Conservation (phyloP, 1,140 invertebrate species). For the Musca domestica region DNA sequence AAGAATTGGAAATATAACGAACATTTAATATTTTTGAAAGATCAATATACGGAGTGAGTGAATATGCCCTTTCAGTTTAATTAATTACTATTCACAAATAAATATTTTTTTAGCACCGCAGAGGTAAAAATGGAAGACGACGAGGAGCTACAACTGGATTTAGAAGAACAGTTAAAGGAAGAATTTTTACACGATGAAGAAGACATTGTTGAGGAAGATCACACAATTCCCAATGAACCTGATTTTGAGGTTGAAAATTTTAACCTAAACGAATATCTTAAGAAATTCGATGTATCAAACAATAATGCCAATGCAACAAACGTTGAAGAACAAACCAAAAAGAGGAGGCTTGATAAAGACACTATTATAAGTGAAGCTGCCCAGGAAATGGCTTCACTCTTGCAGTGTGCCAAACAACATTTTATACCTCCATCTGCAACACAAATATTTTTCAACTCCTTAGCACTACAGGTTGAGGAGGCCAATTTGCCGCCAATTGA, state of each 20-base stretch:
- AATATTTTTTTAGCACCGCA: too few relatives aligned
- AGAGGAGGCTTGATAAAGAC: not conserved
- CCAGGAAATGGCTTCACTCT: not conserved
- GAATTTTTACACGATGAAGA: slow-evolving; percentile 5
- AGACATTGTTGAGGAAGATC: not conserved
- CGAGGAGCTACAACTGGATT: too few relatives aligned
- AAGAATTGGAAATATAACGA: slow-evolving; percentile 1
- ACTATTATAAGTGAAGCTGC: not conserved
- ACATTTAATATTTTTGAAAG: not conserved
- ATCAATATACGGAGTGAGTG: slow-evolving; percentile 1
- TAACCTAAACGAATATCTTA: slow-evolving; percentile 8
- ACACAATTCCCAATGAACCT: not conserved
- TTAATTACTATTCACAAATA: too few relatives aligned
- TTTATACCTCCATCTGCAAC: not conserved
- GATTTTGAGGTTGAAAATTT: slow-evolving; percentile 16
- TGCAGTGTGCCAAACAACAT: slow-evolving; percentile 5
- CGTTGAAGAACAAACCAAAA: not conserved
- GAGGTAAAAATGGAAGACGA: too few relatives aligned
- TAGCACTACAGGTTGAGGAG: slow-evolving; percentile 4
- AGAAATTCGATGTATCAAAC: not conserved
- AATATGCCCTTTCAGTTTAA: too few relatives aligned
- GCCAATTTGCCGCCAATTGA: slow-evolving; percentile 1
- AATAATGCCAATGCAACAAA: not conserved
- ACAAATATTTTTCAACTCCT: slow-evolving; percentile 4
- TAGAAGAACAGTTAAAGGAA: not conserved